Evolutionary conservation across 2,888 invertebrate species (phyloP).

Genomic region (Glomeris marginata): DNA sequence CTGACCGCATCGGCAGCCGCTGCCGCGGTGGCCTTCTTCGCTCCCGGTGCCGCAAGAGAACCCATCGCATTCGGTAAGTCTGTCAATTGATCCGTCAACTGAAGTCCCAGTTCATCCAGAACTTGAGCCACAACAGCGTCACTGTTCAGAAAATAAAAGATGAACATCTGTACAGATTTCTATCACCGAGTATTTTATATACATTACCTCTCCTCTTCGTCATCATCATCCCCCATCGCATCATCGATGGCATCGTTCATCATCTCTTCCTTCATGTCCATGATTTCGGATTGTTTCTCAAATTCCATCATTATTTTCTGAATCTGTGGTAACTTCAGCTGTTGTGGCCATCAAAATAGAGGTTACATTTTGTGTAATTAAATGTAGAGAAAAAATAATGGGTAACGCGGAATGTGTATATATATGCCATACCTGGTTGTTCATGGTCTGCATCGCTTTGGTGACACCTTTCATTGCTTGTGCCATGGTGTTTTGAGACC

Average conservation of each 20-base stretch:
- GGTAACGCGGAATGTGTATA: too few relatives aligned
- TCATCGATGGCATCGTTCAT: constrained; percentile 99
- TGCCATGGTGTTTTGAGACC: constrained; percentile 98
- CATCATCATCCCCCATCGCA: constrained; percentile 96
- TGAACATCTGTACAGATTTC: constrained; percentile 4
- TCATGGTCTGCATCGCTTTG: constrained; percentile 97
- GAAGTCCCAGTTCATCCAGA: constrained; percentile 90
- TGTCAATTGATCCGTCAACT: constrained; percentile 80
- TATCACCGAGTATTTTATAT: neutral
- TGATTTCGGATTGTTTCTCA: constrained; percentile 98
- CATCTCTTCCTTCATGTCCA: constrained; percentile 99
- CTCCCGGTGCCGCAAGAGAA: constrained; percentile 32
- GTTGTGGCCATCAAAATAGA: constrained; percentile 15
- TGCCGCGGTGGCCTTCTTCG: constrained; percentile 20
- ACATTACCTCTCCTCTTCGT: constrained; percentile 86
- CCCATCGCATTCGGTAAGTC: constrained; percentile 61
- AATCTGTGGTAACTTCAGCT: constrained; percentile 93
- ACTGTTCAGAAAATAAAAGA: constrained; percentile 35
- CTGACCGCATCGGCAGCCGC: constrained; percentile 32
- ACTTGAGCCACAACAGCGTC: constrained; percentile 93
- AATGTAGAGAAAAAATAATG: too few relatives aligned
- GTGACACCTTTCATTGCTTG: constrained; percentile 99
- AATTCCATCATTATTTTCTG: constrained; percentile 95
- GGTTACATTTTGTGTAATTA: too few relatives aligned
- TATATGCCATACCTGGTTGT: constrained; percentile 42